phyloP scores from a whole-genome alignment of 2,888 invertebrate genomes.

The Melangyna quadrimaculata region DNA sequence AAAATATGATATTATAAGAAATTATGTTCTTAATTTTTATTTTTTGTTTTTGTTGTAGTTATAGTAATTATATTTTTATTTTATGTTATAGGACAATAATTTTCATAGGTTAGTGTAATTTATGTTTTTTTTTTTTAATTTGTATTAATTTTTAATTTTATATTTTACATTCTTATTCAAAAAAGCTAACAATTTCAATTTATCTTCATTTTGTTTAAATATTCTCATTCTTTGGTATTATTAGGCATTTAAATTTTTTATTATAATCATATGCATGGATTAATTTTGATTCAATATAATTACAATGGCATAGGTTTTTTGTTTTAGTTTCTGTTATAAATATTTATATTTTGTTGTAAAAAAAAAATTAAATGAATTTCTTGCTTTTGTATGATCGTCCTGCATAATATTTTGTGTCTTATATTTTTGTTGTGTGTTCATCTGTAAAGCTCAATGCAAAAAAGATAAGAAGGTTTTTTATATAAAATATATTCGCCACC shows the following conservation, averaged over 20 bases:
- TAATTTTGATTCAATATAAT: constrained; percentile 49
- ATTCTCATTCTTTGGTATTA: constrained; percentile 71
- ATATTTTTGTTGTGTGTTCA: constrained; percentile 35
- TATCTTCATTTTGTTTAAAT: constrained; percentile 71
- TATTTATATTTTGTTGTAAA: constrained; percentile 40
- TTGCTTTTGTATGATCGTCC: constrained; percentile 68
- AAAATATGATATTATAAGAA: constrained; percentile 52
- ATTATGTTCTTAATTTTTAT: constrained; percentile 51
- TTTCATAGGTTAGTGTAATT: constrained; percentile 63
- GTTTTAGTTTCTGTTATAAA: constrained; percentile 27
- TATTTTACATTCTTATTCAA: constrained; percentile 70
- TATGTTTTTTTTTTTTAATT: constrained; percentile 46
- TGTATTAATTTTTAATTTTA: constrained; percentile 50
- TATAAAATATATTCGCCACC: constrained; percentile 71
- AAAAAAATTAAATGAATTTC: constrained; percentile 67
- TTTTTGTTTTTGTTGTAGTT: constrained; percentile 29
- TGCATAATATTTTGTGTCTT: constrained; percentile 38
- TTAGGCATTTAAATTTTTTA: constrained; percentile 74
- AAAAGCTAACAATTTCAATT: constrained; percentile 72
- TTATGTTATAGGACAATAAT: constrained; percentile 68
- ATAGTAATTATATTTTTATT: constrained; percentile 60
- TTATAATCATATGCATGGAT: constrained; percentile 37
- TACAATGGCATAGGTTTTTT: constrained; percentile 65
- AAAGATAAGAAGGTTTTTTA: constrained; percentile 64
- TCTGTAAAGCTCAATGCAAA: constrained; percentile 70